Conservation (phyloP, 2,888 invertebrate genomes). For the Aelia acuminata region DNA sequence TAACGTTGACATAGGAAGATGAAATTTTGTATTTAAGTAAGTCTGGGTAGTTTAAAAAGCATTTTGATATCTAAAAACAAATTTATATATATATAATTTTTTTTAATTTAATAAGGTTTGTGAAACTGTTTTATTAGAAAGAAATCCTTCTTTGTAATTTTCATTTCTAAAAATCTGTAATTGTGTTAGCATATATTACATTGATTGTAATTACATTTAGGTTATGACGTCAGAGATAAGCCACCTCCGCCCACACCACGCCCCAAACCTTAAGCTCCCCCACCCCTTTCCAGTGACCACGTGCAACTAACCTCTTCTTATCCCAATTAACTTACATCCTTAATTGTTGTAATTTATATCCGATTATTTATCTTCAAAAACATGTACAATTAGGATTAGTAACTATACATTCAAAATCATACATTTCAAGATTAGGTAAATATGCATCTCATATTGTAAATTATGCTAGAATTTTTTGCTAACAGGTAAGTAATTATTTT, state of each 20-base stretch:
- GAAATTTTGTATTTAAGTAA: too few relatives aligned
- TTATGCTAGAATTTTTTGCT: neutral
- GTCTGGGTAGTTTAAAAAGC: too few relatives aligned
- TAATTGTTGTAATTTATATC: neutral
- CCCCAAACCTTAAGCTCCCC: constrained; percentile 2
- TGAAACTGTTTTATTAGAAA: too few relatives aligned
- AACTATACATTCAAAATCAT: neutral
- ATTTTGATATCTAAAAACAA: too few relatives aligned
- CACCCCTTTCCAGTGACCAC: neutral
- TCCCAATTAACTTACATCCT: neutral
- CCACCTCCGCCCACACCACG: neutral
- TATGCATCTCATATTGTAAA: neutral
- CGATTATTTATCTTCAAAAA: neutral
- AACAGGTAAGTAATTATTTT: neutral
- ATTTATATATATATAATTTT: too few relatives aligned
- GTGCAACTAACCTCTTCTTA: constrained; percentile 8
- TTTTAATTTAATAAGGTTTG: too few relatives aligned
- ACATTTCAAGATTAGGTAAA: neutral
- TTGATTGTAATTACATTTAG: neutral
- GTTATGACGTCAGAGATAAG: constrained; percentile 20
- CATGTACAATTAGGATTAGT: neutral
- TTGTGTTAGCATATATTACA: neutral
- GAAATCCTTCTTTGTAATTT: too few relatives aligned
- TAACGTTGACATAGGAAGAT: too few relatives aligned
- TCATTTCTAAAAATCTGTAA: too few relatives aligned